Percentiles rank a stretch among this genome's conserved stretches.
phyloP scores from a whole-genome alignment of 2,113 vertebrate genomes.

The Cyprinodon brontotheroides region DNA sequence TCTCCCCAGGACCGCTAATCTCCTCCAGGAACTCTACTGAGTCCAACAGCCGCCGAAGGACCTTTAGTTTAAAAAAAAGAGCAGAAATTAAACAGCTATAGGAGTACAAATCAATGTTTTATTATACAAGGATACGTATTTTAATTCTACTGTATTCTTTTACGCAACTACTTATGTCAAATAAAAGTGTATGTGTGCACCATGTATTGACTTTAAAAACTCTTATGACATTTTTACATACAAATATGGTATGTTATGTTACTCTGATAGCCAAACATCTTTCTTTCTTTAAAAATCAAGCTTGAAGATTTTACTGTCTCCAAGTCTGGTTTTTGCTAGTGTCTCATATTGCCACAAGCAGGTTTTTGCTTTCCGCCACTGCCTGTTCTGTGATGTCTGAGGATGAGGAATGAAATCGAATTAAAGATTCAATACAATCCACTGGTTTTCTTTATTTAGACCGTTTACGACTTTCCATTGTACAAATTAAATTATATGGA shows the following conservation, averaged over 20 bases:
- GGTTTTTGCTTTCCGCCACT: not conserved
- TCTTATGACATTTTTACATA: not conserved
- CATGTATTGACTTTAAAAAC: not conserved
- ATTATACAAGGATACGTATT: not conserved
- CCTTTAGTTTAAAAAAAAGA: constrained; percentile 42
- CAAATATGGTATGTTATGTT: not conserved
- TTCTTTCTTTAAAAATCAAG: not conserved
- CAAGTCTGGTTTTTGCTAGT: not conserved
- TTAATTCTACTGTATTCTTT: not conserved
- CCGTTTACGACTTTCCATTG: not conserved
- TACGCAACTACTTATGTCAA: not conserved
- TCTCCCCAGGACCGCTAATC: constrained; percentile 76
- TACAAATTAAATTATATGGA: constrained; percentile 1
- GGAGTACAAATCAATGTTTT: not conserved
- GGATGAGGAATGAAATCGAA: not conserved
- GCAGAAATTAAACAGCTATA: not conserved
- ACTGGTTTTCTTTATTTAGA: not conserved
- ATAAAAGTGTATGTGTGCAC: not conserved
- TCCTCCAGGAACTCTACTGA: constrained; percentile 82
- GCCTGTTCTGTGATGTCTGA: not conserved
- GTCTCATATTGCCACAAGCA: not conserved
- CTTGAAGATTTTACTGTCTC: not conserved
- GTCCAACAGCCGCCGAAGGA: constrained; percentile 77
- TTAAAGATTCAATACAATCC: not conserved
- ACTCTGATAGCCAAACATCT: not conserved